Evolutionary conservation across 2,888 invertebrate genomes (phyloP).

Genomic region (Aelia acuminata): DNA sequence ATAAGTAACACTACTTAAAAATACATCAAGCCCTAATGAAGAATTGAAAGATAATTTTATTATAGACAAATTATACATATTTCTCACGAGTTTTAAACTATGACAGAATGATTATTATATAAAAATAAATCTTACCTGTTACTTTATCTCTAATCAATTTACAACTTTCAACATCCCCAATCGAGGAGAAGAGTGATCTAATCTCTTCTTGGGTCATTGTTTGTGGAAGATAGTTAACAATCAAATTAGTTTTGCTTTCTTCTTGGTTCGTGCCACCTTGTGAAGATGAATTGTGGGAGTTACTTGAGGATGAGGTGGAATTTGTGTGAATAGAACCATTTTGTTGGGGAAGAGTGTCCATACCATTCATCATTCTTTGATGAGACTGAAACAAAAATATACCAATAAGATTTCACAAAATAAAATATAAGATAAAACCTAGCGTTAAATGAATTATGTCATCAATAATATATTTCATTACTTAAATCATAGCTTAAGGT

Average conservation of each 20-base stretch:
- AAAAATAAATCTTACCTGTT: conserved; percentile 76
- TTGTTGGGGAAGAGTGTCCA: conserved; percentile 85
- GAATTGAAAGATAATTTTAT: not conserved
- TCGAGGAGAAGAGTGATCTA: conserved; percentile 95
- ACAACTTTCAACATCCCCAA: conserved; percentile 99
- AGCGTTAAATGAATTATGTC: not conserved
- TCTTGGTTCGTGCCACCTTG: conserved; percentile 78
- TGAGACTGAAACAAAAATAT: conserved; percentile 64
- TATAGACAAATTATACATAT: not conserved
- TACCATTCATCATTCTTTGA: conserved; percentile 82
- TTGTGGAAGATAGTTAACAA: conserved; percentile 99
- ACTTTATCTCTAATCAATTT: conserved; percentile 99
- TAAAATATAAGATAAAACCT: not conserved
- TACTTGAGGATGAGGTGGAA: conserved; percentile 68
- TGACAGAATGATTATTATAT: not conserved
- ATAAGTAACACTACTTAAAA: not conserved
- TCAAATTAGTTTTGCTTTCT: conserved; percentile 98
- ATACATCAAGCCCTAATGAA: not conserved
- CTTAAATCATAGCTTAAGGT: not conserved
- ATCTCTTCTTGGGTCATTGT: conserved; percentile 99
- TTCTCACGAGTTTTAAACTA: not conserved
- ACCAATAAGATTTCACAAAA: conserved; percentile 49
- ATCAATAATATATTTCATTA: not conserved
- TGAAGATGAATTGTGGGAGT: conserved; percentile 69
- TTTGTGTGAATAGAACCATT: conserved; percentile 75